These are phyloP conservation scores for Rissa tridactyla DNA, from an alignment of 2,113 vertebrate genomes.

Conservation along the genomic window DNA sequence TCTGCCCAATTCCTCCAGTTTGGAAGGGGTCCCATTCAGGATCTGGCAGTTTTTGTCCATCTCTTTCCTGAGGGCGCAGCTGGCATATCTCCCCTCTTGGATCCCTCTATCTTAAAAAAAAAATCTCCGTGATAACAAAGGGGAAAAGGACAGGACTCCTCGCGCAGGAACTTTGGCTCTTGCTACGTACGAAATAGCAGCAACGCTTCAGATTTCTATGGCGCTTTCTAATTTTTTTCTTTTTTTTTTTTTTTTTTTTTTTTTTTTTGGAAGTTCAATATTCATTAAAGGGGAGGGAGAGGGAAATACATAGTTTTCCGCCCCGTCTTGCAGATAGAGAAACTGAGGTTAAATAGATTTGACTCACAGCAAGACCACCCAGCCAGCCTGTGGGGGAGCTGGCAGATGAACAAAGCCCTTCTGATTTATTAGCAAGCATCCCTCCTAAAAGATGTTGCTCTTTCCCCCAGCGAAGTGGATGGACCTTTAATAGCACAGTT, in stretches of 20 bases:
- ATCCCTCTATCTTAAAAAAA: not conserved
- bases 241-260: not conserved
- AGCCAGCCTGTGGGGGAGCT: constrained; percentile 34
- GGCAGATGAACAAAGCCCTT: constrained; percentile 49
- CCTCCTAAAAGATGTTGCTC: constrained; percentile 4
- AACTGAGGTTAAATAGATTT: not conserved
- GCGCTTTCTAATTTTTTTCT: not conserved
- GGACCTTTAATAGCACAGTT: not conserved
- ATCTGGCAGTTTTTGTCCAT: not conserved
- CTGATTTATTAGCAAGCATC: constrained; percentile 38
- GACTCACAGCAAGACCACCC: not conserved
- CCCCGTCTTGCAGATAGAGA: not conserved
- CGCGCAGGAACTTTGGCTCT: not conserved
- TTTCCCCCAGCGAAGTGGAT: not conserved
- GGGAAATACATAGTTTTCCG: not conserved
- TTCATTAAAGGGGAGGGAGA: not conserved
- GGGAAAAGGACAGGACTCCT: not conserved
- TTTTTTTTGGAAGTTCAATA: not conserved
- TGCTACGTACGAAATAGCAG: not conserved
- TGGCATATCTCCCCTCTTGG: not conserved
- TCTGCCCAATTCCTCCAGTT: not conserved
- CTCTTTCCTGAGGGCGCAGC: not conserved
- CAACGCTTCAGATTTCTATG: not conserved
- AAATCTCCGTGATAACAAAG: not conserved
- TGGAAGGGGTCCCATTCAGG: not conserved